Percentiles rank a stretch among this genome's conserved stretches.
Evolutionary conservation across 2,888 invertebrate species (phyloP).

Genomic region (Alviniconcha strummeri): DNA sequence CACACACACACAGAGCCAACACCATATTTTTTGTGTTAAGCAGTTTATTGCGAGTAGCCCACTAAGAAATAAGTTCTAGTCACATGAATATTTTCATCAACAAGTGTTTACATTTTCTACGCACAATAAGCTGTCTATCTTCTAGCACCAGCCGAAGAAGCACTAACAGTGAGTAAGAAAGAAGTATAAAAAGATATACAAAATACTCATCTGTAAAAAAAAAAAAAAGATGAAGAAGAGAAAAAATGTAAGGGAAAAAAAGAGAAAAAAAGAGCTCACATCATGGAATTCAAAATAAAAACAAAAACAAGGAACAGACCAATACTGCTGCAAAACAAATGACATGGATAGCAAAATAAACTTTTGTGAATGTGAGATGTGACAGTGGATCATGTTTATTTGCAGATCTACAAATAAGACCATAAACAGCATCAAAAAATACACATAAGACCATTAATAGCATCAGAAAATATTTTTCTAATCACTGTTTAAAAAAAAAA

Average conservation of each 20-base stretch:
- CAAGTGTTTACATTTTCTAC: conserved; percentile 1
- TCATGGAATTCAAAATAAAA: too few species aligned
- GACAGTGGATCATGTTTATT: too few species aligned
- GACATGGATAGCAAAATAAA: conserved; percentile 6
- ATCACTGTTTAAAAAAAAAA: too few species aligned
- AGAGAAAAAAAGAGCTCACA: too few species aligned
- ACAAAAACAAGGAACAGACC: background rate
- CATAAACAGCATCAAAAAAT: too few species aligned
- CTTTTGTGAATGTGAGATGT: too few species aligned
- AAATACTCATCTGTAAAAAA: background rate
- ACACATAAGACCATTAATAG: too few species aligned
- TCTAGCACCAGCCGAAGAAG: conserved; percentile 31
- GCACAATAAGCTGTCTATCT: conserved; percentile 23
- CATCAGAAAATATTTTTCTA: too few species aligned
- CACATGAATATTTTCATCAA: conserved; percentile 33
- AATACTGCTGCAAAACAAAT: conserved; percentile 9
- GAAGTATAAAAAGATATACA: background rate
- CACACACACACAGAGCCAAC: conserved; percentile 7
- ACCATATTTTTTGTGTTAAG: conserved; percentile 11
- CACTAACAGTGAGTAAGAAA: conserved; percentile 11
- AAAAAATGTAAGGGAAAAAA: background rate
- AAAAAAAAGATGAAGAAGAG: background rate
- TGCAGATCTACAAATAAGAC: too few species aligned
- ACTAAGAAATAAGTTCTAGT: conserved; percentile 23
- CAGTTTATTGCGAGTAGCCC: conserved; percentile 32